Conservation (phyloP, 2,888 invertebrate species). For the Hydropsyche betteni region DNA sequence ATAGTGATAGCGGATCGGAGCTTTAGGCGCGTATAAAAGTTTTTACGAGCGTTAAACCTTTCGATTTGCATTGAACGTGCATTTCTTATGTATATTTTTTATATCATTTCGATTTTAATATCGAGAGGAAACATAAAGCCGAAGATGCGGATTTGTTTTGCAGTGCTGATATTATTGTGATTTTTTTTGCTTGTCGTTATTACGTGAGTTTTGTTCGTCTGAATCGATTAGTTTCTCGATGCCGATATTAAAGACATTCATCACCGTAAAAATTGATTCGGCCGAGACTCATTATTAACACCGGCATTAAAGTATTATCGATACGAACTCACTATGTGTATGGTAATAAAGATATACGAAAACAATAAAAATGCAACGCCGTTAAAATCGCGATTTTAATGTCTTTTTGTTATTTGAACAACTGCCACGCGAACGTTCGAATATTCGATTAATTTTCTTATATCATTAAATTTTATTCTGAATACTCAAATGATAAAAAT, state of each 20-base stretch:
- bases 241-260: constrained; percentile 36
- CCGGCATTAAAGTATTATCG: constrained; percentile 22
- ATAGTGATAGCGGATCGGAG: constrained; percentile 5
- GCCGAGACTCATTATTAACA: constrained; percentile 18
- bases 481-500: too few species aligned
- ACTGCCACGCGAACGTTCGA: neutral
- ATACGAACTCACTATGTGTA: constrained; percentile 8
- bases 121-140: too few species aligned
- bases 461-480: too few species aligned
- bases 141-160: too few species aligned
- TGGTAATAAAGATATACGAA: constrained; percentile 19
- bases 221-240: constrained; percentile 32
- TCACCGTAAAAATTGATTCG: constrained; percentile 37
- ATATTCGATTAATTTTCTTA: too few species aligned
- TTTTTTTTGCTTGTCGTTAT: too few species aligned
- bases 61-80: neutral
- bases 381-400: constrained; percentile 4
- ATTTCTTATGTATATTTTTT: neutral
- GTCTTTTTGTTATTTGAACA: neutral
- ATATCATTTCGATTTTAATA: too few species aligned
- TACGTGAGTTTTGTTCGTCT: too few species aligned
- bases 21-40: neutral
- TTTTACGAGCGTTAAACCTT: constrained; percentile 26
- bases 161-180: too few species aligned
- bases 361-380: constrained; percentile 27